Conservation (phyloP, 2,797 vertebrate species). For the Bradypodion ventrale region DNA sequence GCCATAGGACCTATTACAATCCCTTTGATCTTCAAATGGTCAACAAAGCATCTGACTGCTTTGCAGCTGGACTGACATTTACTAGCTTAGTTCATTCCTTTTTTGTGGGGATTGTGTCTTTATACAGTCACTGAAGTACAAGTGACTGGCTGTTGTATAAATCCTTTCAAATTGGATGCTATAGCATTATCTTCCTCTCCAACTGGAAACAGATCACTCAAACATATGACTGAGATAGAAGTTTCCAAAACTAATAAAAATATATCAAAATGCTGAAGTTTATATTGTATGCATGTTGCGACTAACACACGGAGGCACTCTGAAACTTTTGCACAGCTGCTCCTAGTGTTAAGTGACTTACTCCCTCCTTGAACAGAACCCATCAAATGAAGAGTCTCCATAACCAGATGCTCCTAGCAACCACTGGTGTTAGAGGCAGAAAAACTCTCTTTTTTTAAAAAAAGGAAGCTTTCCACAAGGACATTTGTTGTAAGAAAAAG, state of each 20-base stretch:
- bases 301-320: neutral
- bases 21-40: conserved; percentile 33
- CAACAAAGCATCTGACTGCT: conserved; percentile 21
- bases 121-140: conserved; percentile 21
- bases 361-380: neutral
- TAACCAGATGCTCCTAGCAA: neutral
- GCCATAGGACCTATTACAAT: conserved; percentile 4
- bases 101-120: neutral
- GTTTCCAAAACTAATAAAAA: conserved; percentile 25
- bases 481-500: no score
- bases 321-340: neutral
- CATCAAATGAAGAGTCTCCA: neutral
- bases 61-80: conserved; percentile 18
- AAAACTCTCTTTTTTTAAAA: neutral
- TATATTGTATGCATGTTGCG: neutral
- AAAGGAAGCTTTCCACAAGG: neutral
- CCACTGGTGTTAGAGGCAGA: no score
- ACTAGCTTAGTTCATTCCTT: conserved; percentile 14
- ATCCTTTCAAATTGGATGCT: conserved; percentile 43
- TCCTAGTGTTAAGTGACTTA: neutral
- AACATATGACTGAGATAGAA: conserved; percentile 26
- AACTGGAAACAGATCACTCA: conserved; percentile 40
- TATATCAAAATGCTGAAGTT: neutral
- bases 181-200: conserved; percentile 42
- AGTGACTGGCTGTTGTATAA: conserved; percentile 28